Evolutionary conservation across 1,140 invertebrate genomes (phyloP).

Genomic region (Caligus rogercresseyi): DNA sequence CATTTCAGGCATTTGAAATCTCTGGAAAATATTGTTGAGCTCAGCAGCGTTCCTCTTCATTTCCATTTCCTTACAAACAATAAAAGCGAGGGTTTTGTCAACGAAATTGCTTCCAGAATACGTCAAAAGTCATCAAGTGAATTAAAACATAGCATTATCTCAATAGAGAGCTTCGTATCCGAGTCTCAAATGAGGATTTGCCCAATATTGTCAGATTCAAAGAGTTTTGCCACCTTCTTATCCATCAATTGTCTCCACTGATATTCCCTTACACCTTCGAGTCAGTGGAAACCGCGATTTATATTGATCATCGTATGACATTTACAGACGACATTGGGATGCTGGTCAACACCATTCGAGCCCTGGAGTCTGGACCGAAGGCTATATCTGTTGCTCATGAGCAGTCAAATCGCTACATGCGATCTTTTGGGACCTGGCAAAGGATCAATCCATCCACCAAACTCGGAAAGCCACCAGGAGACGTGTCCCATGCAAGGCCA

Average conservation of each 20-base stretch:
- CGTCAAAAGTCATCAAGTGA: conserved; percentile 3
- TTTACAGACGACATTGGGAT: conserved; percentile 21
- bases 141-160: conserved; percentile 11
- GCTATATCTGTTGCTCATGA: conserved; percentile 16
- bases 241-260: conserved; percentile 21
- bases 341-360: conserved; percentile 20
- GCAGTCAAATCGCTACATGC: conserved; percentile 21
- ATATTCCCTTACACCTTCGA: conserved; percentile 22
- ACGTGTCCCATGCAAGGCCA: conserved; percentile 12
- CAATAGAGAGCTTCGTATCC: conserved; percentile 16
- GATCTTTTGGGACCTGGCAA: conserved; percentile 21
- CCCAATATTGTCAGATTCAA: background rate
- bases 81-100: conserved; percentile 18
- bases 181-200: conserved; percentile 3
- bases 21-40: conserved; percentile 20
- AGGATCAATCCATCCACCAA: conserved; percentile 19
- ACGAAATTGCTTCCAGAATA: conserved; percentile 18
- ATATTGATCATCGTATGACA: conserved; percentile 16
- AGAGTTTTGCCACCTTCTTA: conserved; percentile 20
- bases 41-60: conserved; percentile 20
- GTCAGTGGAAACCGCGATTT: conserved; percentile 20
- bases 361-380: conserved; percentile 19
- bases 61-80: conserved; percentile 22
- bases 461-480: conserved; percentile 18
- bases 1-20: conserved; percentile 22